phyloP scores from a whole-genome alignment of 2,797 vertebrate species.

The Danio aesculapii region DNA sequence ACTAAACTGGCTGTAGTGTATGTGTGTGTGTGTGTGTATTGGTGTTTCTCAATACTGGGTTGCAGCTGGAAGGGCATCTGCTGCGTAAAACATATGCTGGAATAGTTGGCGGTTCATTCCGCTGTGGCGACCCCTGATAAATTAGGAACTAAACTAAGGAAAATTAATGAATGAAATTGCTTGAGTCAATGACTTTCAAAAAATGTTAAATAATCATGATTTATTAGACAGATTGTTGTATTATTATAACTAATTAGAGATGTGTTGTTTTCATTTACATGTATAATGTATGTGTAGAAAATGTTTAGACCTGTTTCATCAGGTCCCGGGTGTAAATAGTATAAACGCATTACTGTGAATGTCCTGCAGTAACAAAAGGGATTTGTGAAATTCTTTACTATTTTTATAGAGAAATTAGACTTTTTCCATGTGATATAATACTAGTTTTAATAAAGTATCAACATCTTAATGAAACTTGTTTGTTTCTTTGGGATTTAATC shows the following conservation, averaged over 20 bases:
- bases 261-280: background rate
- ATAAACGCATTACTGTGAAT: background rate
- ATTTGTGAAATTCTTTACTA: background rate
- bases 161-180: too few relatives aligned
- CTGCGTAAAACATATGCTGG: too few relatives aligned
- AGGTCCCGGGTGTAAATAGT: background rate
- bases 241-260: background rate
- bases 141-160: too few relatives aligned
- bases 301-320: background rate
- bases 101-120: too few relatives aligned
- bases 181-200: background rate
- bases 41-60: too few relatives aligned
- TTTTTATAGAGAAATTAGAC: background rate
- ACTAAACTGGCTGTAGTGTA: too few relatives aligned
- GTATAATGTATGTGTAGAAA: background rate
- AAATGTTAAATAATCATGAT: background rate
- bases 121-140: too few relatives aligned
- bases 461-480: background rate
- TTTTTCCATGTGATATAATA: background rate
- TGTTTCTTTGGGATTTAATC: background rate
- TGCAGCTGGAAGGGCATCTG: too few relatives aligned
- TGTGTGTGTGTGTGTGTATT: too few relatives aligned
- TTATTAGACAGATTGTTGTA: background rate
- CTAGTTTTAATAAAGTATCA: background rate
- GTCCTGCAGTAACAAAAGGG: background rate